Evolutionary conservation across 2,888 invertebrate genomes (phyloP).

Genomic region (Psococerastis gibbosa): DNA sequence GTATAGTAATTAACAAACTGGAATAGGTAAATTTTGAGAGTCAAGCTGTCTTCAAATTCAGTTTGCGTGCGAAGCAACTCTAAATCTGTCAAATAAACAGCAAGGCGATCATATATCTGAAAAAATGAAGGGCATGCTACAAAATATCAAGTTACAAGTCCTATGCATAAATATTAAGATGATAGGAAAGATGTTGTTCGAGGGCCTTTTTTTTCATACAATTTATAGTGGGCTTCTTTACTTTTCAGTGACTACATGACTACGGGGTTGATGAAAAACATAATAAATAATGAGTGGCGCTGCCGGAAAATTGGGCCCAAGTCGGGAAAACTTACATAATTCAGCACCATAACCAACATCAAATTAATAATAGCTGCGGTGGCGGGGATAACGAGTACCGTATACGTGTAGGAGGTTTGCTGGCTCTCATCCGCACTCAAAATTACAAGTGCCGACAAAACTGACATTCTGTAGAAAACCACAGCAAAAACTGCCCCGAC

Average conservation of each 20-base stretch:
- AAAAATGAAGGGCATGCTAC: no score
- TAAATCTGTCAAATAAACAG: constrained; percentile 48
- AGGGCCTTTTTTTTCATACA: no score
- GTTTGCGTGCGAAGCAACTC: constrained; percentile 62
- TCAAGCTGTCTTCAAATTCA: constrained; percentile 70
- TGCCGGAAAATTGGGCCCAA: no score
- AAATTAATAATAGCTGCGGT: constrained; percentile 65
- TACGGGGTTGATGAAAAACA: no score
- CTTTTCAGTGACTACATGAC: no score
- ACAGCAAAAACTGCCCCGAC: constrained; percentile 55
- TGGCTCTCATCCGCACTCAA: constrained; percentile 25
- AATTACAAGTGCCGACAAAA: constrained; percentile 36
- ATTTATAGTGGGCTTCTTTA: no score
- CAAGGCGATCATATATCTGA: constrained; percentile 37
- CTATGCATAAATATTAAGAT: no score
- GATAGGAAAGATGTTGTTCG: no score
- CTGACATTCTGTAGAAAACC: constrained; percentile 54
- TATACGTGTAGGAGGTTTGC: constrained; percentile 29
- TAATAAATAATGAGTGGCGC: no score
- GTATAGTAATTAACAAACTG: constrained; percentile 83
- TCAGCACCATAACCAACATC: constrained; percentile 53
- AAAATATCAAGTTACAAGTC: no score
- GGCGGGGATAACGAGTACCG: constrained; percentile 47
- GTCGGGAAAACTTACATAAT: constrained; percentile 36
- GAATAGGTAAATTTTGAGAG: constrained; percentile 69